phyloP scores from a whole-genome alignment of 2,888 invertebrate species.

The Eudemis profundana region DNA sequence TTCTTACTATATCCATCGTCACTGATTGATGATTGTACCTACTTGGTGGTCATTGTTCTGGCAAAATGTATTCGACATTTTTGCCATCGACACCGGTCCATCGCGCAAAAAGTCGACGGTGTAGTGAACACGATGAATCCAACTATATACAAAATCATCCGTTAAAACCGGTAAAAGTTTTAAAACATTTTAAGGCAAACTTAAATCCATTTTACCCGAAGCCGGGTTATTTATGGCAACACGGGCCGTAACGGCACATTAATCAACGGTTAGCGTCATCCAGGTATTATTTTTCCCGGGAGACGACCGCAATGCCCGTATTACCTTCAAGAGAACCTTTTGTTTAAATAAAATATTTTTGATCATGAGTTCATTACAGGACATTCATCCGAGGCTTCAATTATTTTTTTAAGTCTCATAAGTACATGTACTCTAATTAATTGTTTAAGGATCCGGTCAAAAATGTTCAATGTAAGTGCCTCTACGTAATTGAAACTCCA shows the following conservation, averaged over 20 bases:
- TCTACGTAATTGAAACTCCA: no score
- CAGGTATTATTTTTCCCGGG: constrained; percentile 46
- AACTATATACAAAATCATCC: constrained; percentile 16
- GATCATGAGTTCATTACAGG: background rate
- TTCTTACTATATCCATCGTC: no score
- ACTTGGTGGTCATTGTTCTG: no score
- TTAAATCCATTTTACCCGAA: constrained; percentile 41
- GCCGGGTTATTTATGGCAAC: constrained; percentile 46
- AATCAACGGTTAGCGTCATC: constrained; percentile 48
- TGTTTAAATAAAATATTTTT: constrained; percentile 12
- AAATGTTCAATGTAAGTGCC: no score
- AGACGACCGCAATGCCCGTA: constrained; percentile 36
- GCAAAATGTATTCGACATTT: no score
- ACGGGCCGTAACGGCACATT: constrained; percentile 46
- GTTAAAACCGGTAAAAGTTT: constrained; percentile 17
- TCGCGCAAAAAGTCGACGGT: no score
- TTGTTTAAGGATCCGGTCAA: no score
- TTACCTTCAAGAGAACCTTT: constrained; percentile 28
- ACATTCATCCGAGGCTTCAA: background rate
- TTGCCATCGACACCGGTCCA: no score
- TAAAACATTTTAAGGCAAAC: constrained; percentile 36
- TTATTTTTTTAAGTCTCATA: no score
- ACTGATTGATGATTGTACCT: no score
- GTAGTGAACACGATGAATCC: no score
- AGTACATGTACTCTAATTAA: no score